Conservation (phyloP, 2,797 vertebrate species). For the Danionella dracula region DNA sequence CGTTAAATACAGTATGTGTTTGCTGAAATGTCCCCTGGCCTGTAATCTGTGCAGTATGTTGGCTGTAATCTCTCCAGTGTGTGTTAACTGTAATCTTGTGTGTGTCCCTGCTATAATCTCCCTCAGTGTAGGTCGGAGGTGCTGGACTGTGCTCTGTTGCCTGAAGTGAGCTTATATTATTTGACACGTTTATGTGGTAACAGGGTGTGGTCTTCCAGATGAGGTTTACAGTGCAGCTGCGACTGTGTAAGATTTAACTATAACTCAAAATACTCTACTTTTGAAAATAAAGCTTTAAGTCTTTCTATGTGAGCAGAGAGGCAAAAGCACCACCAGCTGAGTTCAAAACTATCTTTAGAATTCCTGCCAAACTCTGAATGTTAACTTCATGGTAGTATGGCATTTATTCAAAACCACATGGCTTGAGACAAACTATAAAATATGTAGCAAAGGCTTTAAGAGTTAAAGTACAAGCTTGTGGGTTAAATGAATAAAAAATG, state of each 20-base stretch:
- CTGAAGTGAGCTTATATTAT: not conserved
- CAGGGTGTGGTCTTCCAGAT: constrained; percentile 11
- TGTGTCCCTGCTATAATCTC: not conserved
- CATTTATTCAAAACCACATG: constrained; percentile 2
- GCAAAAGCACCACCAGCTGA: not conserved
- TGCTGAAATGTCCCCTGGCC: not conserved
- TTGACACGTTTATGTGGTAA: not conserved
- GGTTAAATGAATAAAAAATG: not conserved
- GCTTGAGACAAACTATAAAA: not conserved
- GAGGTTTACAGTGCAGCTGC: not conserved
- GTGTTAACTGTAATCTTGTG: constrained; percentile 1
- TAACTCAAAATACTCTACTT: not conserved
- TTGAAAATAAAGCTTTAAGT: not conserved
- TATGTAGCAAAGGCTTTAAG: not conserved
- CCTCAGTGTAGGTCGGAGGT: not conserved
- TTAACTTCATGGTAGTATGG: not conserved
- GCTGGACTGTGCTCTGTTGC: not conserved
- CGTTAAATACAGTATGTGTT: constrained; percentile 6
- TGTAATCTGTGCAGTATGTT: constrained; percentile 20
- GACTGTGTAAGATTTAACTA: not conserved
- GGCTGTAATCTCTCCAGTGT: constrained; percentile 15
- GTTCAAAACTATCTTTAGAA: constrained; percentile 2
- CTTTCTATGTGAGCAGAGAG: not conserved
- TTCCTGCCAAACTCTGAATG: not conserved
- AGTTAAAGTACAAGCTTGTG: not conserved